Evolutionary conservation across 2,888 invertebrate species (phyloP).

Genomic region (Harmothoe impar): DNA sequence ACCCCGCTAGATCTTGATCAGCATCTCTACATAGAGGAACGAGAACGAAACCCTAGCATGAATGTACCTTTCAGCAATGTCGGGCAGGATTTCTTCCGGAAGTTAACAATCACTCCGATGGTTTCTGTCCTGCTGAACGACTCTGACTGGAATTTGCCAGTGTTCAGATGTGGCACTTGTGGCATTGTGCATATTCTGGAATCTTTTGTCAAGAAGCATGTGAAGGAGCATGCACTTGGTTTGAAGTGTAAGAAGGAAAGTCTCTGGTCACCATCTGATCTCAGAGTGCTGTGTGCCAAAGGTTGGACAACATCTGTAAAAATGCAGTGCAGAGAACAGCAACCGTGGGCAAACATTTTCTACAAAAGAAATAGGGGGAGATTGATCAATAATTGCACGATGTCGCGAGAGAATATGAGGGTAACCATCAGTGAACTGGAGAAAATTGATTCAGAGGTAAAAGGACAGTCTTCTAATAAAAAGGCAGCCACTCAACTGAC

Average conservation of each 20-base stretch:
- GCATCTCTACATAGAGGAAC: background rate
- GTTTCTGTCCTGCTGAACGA: background rate
- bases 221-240: background rate
- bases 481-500: no score
- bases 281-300: background rate
- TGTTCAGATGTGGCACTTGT: slow-evolving; percentile 1
- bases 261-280: slow-evolving; percentile 30
- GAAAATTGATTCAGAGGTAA: background rate
- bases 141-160: slow-evolving; percentile 32
- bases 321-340: background rate
- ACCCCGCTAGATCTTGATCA: background rate
- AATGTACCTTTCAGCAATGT: background rate
- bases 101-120: background rate
- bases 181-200: slow-evolving; percentile 5
- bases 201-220: background rate
- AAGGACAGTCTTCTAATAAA: background rate
- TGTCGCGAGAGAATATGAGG: background rate
- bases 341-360: background rate
- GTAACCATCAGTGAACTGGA: background rate
- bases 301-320: slow-evolving; percentile 18
- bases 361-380: background rate
- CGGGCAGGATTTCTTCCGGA: background rate
- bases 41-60: background rate
- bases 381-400: background rate
- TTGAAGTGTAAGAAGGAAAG: background rate